Evolutionary conservation across 2,888 invertebrate species (phyloP), one percentile per base, ranked within the genome.

Genomic region (Sinelater perroti): DNA sequence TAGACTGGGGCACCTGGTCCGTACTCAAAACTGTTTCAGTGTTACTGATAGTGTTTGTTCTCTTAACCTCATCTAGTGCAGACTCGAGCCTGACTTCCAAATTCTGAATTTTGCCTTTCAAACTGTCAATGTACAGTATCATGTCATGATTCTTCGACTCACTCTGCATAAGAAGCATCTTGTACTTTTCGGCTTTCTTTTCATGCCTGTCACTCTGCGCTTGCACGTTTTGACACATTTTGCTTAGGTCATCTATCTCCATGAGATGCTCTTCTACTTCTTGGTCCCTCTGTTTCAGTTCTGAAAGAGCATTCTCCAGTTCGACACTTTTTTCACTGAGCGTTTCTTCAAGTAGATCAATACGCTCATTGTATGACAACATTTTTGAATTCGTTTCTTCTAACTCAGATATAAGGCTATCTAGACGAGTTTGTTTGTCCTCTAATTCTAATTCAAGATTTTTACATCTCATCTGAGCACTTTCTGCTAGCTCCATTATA

Each of bases 61-160:
- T 71, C 73, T 73, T 73, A 63, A 73, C 70, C 65, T 78, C 77
- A 52, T 66, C 63, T 18, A 68, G 50, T 36, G 74, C 69, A 33
- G 69, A 60, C 50, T 76, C 75, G 44, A 78, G 65, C 61, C 74
- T 74, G 33, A 62, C 54, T 61, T 78, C 75, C 20, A 75, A 66
- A 13, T 75, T 75, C 36, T 66, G 63, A 10, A 74, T 67, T 60
- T 74, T 66, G 59, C 59, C 45, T 50, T 69, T 72, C 26, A 70
- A 67, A 58, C 67, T 70, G 10, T 74, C 73, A 40, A 73, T 69
- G 64, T 79, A 79, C 53, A 75, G 78, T 64, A 81, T 81, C 46
- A 82, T 67, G 57, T 81, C 80, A 8, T 75, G 72, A 13, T 80
- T 73, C 46, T 78, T 78, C 28, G 77, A 76, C 63, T 82, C 81